Base-by-base conservation (phyloP, 2,797 vertebrate species). In the Rhyacichthys aspro region DNA sequence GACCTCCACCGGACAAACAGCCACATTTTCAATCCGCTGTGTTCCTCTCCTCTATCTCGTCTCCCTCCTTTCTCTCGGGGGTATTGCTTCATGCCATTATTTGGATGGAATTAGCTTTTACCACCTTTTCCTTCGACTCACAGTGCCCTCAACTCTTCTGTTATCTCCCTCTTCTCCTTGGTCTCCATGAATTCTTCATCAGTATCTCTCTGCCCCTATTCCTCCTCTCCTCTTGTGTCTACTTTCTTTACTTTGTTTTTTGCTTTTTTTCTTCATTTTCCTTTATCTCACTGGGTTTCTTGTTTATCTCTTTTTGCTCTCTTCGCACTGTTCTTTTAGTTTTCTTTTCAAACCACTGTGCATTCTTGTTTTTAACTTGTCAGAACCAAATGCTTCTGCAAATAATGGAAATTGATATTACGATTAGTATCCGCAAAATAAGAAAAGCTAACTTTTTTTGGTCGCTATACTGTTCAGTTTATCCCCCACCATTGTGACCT, bases 21-120 rank as follows among this genome's bases (percentile, higher is more conserved):
- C 42, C 62, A 72, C 42, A 81, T 80, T 74, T 84, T 56, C 84
- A 73, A 78, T 80, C 70, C 66, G 58, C 57, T 48, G 33, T 73
- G 72, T 74, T 72, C 58, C 63, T 55, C 38, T 50, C 47, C 67
- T 76, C 70, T 45, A 38, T 65, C 69, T 71, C 16, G 10, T 57
- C 58, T 63, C 42, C 50, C 18, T 32, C 54, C 43, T 28, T 47
- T 67, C 67, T 83, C 79, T 80, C 36, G 0, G 19, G 73, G 79
- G 74, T 67, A 63, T 70, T 67, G 59, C 78, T 77, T 73, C 33
- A 1, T 58, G 41, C 78, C 56, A 63, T 82, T 85, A 85, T 85
- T 79, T 72, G 58, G 73, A 59, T 76, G 79, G 63, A 82, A 86
- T 83, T 83, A 85, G 70, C 72, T 85, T 78, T 83, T 76, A 75